Evolutionary conservation across 2,113 vertebrate genomes (phyloP).

Genomic region (Paralichthys olivaceus): DNA sequence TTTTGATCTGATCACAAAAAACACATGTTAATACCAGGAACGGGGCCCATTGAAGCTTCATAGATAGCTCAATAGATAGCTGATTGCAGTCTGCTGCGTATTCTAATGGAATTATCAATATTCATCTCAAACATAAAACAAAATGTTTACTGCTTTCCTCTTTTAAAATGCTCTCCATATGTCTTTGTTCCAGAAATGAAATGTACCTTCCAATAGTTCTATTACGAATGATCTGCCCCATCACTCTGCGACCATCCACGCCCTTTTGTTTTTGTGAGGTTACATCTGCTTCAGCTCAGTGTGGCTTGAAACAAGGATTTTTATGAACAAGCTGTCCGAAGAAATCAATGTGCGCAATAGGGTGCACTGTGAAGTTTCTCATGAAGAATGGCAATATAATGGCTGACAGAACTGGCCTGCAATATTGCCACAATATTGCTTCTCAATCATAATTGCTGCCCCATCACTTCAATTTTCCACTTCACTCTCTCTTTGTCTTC

Average conservation of each 20-base stretch:
- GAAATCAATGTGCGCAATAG: conserved; percentile 57
- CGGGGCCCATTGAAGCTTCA: too few species aligned
- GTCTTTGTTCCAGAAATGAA: conserved; percentile 1
- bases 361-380: conserved; percentile 26
- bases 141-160: background rate
- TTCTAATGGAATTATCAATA: too few species aligned
- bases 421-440: conserved; percentile 49
- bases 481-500: conserved; percentile 40
- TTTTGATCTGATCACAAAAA: too few species aligned
- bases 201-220: background rate
- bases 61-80: too few species aligned
- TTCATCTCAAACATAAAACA: too few species aligned
- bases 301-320: conserved; percentile 33
- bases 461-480: conserved; percentile 54
- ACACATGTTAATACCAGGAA: too few species aligned
- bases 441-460: conserved; percentile 56
- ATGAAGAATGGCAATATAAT: conserved; percentile 50
- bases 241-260: conserved; percentile 17
- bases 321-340: conserved; percentile 41
- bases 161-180: background rate
- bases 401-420: conserved; percentile 21
- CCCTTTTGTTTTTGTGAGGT: conserved; percentile 26
- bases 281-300: background rate
- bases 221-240: conserved; percentile 25
- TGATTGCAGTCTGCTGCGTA: too few species aligned